Evolutionary conservation across 2,888 invertebrate species (phyloP).

Genomic region (Chesias legatella): DNA sequence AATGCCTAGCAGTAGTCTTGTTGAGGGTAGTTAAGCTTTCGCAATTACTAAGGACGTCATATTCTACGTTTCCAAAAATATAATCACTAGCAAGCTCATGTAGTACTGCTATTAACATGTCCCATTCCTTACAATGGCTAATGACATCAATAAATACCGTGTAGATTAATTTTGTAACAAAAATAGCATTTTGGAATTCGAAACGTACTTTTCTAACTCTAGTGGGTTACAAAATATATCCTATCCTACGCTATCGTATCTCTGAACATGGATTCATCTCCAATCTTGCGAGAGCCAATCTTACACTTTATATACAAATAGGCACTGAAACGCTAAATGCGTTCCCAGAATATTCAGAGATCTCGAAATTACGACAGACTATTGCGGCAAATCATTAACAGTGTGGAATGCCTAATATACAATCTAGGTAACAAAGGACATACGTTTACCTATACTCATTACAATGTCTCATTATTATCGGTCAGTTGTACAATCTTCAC

Average conservation of each 20-base stretch:
- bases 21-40: constrained; percentile 5
- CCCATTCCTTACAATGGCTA: constrained; percentile 37
- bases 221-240: constrained; percentile 62
- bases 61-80: constrained; percentile 28
- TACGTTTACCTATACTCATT: constrained; percentile 19
- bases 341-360: constrained; percentile 38
- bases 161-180: constrained; percentile 50
- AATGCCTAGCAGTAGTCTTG: not conserved
- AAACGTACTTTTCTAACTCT: constrained; percentile 53
- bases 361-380: constrained; percentile 35
- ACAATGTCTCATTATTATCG: constrained; percentile 26
- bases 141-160: constrained; percentile 33
- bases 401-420: constrained; percentile 58
- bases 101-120: constrained; percentile 42
- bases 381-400: constrained; percentile 55
- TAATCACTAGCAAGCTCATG: constrained; percentile 58
- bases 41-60: constrained; percentile 17
- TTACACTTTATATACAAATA: constrained; percentile 63
- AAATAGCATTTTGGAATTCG: constrained; percentile 65
- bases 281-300: constrained; percentile 35
- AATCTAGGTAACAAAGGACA: constrained; percentile 41
- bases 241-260: constrained; percentile 67
- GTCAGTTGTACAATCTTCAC: constrained; percentile 4
- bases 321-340: constrained; percentile 63
- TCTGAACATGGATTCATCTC: constrained; percentile 56